Conservation (phyloP, 1,140 invertebrate genomes). For the Musca vetustissima region DNA sequence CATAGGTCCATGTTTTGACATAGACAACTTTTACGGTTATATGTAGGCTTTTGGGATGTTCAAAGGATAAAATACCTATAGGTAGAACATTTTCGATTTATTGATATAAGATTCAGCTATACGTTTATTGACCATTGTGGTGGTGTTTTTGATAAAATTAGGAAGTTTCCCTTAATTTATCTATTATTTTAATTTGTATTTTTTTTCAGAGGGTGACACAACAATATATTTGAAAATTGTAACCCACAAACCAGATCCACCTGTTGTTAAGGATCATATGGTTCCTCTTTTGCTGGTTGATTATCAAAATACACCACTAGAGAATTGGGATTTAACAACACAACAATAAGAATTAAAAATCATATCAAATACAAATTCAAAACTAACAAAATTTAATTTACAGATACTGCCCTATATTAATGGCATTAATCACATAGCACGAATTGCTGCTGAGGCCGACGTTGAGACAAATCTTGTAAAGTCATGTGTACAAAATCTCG, state of each 20-base stretch:
- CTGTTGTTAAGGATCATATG: constrained; percentile 83
- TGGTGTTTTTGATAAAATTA: too few relatives aligned
- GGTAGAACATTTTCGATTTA: too few relatives aligned
- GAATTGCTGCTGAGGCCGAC: constrained; percentile 80
- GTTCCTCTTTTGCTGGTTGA: constrained; percentile 75
- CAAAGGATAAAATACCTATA: too few relatives aligned
- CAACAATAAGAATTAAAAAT: constrained; percentile 63
- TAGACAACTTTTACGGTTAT: too few relatives aligned
- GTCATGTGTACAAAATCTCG: constrained; percentile 89
- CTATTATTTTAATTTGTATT: neutral
- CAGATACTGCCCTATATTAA: constrained; percentile 87
- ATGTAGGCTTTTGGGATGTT: too few relatives aligned
- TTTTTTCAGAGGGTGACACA: constrained; percentile 69
- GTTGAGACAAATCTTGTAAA: constrained; percentile 94
- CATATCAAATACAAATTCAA: neutral
- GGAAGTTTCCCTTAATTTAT: too few relatives aligned
- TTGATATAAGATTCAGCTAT: too few relatives aligned
- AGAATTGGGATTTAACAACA: constrained; percentile 90
- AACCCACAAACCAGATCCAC: constrained; percentile 74
- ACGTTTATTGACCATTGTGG: too few relatives aligned
- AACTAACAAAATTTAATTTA: constrained; percentile 26
- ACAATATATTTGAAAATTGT: constrained; percentile 81
- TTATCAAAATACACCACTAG: constrained; percentile 50
- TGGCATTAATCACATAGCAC: constrained; percentile 87
- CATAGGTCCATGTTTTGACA: too few relatives aligned